A percentile compares a stretch with the other conserved stretches of the same genome.
These are phyloP conservation scores for Okamejei kenojei DNA, from an alignment of 2,797 vertebrate genomes.

Conservation along the genomic window DNA sequence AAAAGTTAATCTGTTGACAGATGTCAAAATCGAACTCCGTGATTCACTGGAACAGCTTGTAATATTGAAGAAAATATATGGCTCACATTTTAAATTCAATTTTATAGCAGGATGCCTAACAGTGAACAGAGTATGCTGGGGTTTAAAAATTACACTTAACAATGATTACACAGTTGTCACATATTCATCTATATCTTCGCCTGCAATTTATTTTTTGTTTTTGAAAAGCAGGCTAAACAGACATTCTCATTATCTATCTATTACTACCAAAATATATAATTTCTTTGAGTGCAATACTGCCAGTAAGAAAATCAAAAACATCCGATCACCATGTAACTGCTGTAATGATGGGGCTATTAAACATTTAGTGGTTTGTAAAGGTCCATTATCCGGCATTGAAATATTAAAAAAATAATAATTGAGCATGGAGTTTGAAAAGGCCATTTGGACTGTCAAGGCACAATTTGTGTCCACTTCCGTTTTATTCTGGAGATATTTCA, in stretches of 20 bases:
- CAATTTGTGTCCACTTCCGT: not conserved
- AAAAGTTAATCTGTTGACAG: slow-evolving; percentile 21
- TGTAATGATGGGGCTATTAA: not conserved
- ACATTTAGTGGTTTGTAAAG: not conserved
- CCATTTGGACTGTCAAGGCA: not conserved
- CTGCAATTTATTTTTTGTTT: not conserved
- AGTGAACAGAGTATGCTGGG: not conserved
- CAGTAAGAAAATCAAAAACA: not conserved
- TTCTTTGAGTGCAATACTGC: not conserved
- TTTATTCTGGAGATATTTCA: not conserved
- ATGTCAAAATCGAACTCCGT: not conserved
- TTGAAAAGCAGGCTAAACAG: not conserved
- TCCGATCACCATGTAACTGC: not conserved
- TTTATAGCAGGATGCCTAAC: not conserved
- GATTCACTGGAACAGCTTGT: not conserved
- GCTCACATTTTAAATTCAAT: slow-evolving; percentile 8
- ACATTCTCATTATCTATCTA: not conserved
- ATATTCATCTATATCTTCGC: not conserved
- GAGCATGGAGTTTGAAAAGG: not conserved
- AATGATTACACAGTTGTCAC: not conserved
- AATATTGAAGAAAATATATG: not conserved
- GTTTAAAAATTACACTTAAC: not conserved
- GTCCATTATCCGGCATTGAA: not conserved
- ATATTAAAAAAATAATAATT: not conserved
- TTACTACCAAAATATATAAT: not conserved